Percentiles rank a stretch among this genome's conserved stretches.
These are phyloP conservation scores for Cyclargus thomasi DNA, from an alignment of 1,140 invertebrate species.

Conservation along the genomic window DNA sequence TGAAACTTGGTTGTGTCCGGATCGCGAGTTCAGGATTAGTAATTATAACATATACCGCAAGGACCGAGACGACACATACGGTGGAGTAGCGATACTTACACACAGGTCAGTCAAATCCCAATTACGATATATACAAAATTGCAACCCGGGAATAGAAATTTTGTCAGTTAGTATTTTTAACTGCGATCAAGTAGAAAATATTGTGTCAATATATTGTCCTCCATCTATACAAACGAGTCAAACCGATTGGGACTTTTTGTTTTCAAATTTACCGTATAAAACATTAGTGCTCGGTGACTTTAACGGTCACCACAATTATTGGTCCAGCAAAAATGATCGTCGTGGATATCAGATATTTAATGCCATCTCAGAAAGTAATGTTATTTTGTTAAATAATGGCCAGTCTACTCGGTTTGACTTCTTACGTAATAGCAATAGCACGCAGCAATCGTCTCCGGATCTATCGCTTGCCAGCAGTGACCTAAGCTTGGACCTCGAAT, in stretches of 20 bases:
- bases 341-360: constrained; percentile 27
- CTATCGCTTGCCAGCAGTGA: constrained; percentile 29
- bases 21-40: constrained; percentile 10
- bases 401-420: constrained; percentile 25
- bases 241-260: constrained; percentile 31
- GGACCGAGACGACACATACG: constrained; percentile 24
- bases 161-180: constrained; percentile 22
- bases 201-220: constrained; percentile 30
- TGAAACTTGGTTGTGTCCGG: constrained; percentile 28
- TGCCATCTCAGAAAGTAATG: constrained; percentile 26
- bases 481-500: constrained; percentile 26
- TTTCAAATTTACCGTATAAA: constrained; percentile 20
- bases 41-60: constrained; percentile 22
- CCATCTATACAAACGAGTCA: constrained; percentile 15
- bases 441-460: constrained; percentile 29
- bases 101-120: constrained; percentile 24
- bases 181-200: constrained; percentile 23
- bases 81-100: constrained; percentile 21
- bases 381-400: constrained; percentile 27
- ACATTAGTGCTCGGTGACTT: constrained; percentile 30
- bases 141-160: constrained; percentile 19
- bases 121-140: not conserved
- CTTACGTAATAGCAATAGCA: constrained; percentile 17
- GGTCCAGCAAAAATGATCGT: constrained; percentile 29
- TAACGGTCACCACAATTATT: constrained; percentile 29